phyloP scores from a whole-genome alignment of 2,888 invertebrate genomes.

The Isotomurus palustris region DNA sequence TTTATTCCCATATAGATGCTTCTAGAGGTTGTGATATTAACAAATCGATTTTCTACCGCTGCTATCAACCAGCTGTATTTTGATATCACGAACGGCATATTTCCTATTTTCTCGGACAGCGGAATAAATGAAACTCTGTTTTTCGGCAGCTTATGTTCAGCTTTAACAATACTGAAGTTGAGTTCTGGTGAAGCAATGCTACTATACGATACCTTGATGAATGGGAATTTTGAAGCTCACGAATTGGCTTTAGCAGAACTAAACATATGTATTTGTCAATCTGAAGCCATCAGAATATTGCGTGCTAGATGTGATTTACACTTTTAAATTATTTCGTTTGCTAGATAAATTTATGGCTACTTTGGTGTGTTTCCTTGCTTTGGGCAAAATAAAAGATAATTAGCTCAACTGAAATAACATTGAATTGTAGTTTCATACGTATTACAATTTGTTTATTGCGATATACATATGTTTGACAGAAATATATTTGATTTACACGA shows the following conservation, averaged over 20 bases:
- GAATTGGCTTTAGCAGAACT: conserved; percentile 37
- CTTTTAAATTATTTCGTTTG: background rate
- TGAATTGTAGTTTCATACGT: too few relatives aligned
- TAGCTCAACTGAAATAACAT: too few relatives aligned
- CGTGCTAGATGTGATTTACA: conserved; percentile 4
- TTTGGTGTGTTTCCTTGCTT: too few relatives aligned
- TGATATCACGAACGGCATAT: conserved; percentile 38
- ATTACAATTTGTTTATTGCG: too few relatives aligned
- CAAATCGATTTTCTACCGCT: conserved; percentile 35
- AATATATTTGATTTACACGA: too few relatives aligned
- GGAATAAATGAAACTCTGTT: conserved; percentile 32
- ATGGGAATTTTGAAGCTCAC: conserved; percentile 29
- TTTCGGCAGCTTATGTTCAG: conserved; percentile 32
- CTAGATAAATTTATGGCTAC: too few relatives aligned
- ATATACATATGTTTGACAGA: too few relatives aligned
- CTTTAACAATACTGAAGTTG: conserved; percentile 37
- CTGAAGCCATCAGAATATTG: conserved; percentile 7
- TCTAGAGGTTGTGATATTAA: conserved; percentile 32
- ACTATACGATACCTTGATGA: conserved; percentile 31
- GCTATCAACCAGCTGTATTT: conserved; percentile 28
- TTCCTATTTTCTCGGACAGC: conserved; percentile 29
- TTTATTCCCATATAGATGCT: conserved; percentile 29
- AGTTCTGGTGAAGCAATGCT: conserved; percentile 34
- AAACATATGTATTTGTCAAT: conserved; percentile 13
- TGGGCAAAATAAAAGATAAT: too few relatives aligned